These are phyloP conservation scores for Zootermopsis nevadensis DNA, from an alignment of 2,888 invertebrate species.

Conservation along the genomic window DNA sequence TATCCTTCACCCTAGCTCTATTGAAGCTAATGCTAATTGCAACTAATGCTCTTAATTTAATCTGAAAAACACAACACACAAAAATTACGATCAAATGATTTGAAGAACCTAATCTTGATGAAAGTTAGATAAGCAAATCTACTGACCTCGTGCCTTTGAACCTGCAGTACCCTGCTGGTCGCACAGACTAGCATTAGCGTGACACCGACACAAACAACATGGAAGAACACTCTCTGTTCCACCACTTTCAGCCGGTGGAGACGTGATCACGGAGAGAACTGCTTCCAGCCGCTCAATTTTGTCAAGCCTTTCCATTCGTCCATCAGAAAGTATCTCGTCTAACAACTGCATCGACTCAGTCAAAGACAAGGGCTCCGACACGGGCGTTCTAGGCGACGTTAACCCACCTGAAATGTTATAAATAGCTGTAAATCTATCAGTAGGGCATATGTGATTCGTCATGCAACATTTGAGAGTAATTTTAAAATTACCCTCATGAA, in stretches of 20 bases:
- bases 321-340: constrained; percentile 85
- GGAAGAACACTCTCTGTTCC: constrained; percentile 10
- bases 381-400: constrained; percentile 46
- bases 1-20: too few relatives aligned
- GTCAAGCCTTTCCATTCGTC: constrained; percentile 84
- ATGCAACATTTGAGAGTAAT: too few relatives aligned
- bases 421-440: neutral
- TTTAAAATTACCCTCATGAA: too few relatives aligned
- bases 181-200: neutral
- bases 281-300: constrained; percentile 89
- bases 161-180: neutral
- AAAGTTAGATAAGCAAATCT: too few relatives aligned
- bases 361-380: constrained; percentile 74
- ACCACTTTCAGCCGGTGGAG: constrained; percentile 39
- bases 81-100: too few relatives aligned
- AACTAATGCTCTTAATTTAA: too few relatives aligned
- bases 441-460: too few relatives aligned
- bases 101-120: too few relatives aligned
- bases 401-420: constrained; percentile 44
- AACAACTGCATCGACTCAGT: constrained; percentile 92
- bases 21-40: too few relatives aligned
- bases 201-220: constrained; percentile 53
- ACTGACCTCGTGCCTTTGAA: constrained; percentile 21
- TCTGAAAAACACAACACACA: too few relatives aligned
- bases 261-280: constrained; percentile 82